phyloP scores from a whole-genome alignment of 2,888 invertebrate species.

The Sarcophaga variegata region DNA sequence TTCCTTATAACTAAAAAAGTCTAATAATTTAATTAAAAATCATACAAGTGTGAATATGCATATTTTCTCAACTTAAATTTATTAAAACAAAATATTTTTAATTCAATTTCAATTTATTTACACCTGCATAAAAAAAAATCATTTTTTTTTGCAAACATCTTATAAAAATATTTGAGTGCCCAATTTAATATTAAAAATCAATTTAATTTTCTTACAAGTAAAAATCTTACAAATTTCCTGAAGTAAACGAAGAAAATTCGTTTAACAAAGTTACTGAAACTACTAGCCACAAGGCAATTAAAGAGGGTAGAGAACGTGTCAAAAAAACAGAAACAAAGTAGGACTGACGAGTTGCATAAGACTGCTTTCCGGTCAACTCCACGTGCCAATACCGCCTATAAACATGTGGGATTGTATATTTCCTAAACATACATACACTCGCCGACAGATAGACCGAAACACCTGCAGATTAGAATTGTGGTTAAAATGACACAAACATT shows the following conservation, averaged over 20 bases:
- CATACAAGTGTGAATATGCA: too few relatives aligned
- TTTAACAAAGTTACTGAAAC: neutral
- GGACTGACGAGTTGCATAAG: too few relatives aligned
- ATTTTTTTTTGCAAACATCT: neutral
- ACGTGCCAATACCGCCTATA: neutral
- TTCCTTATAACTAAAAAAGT: too few relatives aligned
- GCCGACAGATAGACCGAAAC: neutral
- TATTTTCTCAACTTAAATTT: too few relatives aligned
- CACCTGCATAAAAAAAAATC: too few relatives aligned
- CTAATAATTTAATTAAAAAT: too few relatives aligned
- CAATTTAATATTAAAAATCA: slow-evolving; percentile 56
- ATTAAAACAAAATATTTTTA: too few relatives aligned
- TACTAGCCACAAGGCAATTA: neutral
- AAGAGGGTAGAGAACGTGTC: too few relatives aligned
- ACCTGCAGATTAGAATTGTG: slow-evolving; percentile 2
- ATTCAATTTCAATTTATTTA: too few relatives aligned
- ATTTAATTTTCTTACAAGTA: slow-evolving; percentile 13
- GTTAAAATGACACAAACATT: slow-evolving; percentile 30
- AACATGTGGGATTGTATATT: neutral
- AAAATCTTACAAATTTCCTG: too few relatives aligned
- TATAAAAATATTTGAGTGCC: neutral
- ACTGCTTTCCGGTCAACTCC: too few relatives aligned
- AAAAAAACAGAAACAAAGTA: neutral
- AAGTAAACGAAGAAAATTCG: neutral
- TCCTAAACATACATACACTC: neutral